Evolutionary conservation across 2,113 vertebrate species (phyloP).

Genomic region (Pygoscelis adeliae): DNA sequence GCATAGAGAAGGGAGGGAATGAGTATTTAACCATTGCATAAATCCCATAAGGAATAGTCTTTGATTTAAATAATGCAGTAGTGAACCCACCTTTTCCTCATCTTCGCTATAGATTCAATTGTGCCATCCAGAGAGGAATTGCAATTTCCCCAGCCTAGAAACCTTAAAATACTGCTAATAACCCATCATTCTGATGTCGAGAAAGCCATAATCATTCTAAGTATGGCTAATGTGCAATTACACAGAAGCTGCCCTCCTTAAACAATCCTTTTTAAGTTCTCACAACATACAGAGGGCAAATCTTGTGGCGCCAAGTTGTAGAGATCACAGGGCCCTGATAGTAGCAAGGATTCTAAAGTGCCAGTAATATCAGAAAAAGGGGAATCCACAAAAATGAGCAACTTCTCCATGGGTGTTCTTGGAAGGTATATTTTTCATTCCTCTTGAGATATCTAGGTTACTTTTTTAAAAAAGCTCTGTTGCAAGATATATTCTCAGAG

Average conservation of each 20-base stretch:
- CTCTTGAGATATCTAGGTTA: neutral
- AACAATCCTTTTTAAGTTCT: conserved; percentile 10
- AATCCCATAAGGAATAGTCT: neutral
- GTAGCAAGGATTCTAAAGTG: neutral
- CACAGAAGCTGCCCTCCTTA: conserved; percentile 6
- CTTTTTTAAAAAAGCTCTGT: neutral
- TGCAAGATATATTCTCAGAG: neutral
- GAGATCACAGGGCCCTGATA: conserved; percentile 10
- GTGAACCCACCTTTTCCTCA: neutral
- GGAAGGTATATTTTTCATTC: neutral
- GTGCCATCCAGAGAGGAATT: neutral
- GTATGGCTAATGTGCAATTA: conserved; percentile 27
- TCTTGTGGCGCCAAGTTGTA: neutral
- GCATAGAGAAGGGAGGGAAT: neutral
- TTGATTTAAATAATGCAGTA: neutral
- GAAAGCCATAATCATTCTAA: conserved; percentile 13
- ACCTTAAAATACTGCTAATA: conserved; percentile 27
- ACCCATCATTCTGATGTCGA: conserved; percentile 6
- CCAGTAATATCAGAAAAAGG: conserved; percentile 13
- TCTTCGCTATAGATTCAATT: neutral
- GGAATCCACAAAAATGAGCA: neutral
- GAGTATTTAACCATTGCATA: neutral
- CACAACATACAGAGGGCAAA: neutral
- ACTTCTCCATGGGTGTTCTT: neutral
- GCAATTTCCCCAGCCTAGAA: neutral